Evolutionary conservation across 2,113 vertebrate genomes (phyloP).

Genomic region (Romanogobio albipinnatus): DNA sequence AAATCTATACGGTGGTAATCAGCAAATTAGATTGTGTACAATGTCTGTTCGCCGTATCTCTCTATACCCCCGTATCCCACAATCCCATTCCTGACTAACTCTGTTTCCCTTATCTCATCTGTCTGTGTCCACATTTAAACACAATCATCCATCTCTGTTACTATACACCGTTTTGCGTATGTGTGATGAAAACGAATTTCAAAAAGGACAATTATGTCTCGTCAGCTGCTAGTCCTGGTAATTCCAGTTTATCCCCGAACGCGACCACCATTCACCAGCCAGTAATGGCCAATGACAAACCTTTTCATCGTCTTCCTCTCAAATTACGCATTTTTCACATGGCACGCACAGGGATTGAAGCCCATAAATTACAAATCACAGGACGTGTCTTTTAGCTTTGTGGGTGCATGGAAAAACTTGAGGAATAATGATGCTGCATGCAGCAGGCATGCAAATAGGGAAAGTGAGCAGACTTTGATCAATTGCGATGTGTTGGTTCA

Average conservation of each 20-base stretch:
- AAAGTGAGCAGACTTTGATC: constrained; percentile 7
- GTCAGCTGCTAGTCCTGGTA: neutral
- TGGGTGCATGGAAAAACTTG: neutral
- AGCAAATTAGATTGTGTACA: constrained; percentile 52
- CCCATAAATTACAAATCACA: neutral
- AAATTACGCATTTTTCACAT: neutral
- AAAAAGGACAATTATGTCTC: neutral
- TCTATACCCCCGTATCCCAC: neutral
- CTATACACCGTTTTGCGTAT: neutral
- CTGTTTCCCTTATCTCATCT: neutral
- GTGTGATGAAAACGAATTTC: neutral
- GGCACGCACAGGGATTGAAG: neutral
- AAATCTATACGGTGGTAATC: constrained; percentile 55
- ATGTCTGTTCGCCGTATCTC: neutral
- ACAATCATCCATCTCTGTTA: neutral
- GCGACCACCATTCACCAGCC: neutral
- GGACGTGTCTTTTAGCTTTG: neutral
- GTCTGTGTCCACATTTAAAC: neutral
- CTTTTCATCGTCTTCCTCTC: neutral
- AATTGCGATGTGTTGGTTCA: neutral
- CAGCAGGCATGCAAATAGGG: neutral
- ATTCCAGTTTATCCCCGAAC: neutral
- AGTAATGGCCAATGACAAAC: neutral
- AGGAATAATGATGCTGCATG: neutral
- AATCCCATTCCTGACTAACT: neutral